Evolutionary conservation across 2,113 vertebrate species (phyloP), one percentile per base, ranked within the genome.

Genomic region (Urocolius indicus): DNA sequence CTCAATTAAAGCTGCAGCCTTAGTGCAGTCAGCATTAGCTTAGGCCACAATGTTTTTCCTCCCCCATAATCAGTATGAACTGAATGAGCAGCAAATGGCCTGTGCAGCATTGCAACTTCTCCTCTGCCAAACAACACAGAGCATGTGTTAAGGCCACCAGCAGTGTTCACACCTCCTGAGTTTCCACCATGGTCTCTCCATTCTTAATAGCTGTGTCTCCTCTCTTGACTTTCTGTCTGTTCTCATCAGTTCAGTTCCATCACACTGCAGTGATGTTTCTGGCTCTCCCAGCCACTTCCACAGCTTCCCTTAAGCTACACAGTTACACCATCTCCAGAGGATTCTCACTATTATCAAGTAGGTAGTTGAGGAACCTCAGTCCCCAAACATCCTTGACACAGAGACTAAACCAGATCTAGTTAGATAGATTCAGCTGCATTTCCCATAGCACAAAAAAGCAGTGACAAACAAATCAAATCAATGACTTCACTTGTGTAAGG

Each of bases 401-500:
- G 46, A 92, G 5, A 41, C 21, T 34, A 45, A 85, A 87, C 8
- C 3, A 27, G 13, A 85, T 17, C 46, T 66, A 57, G 58, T 61
- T 45, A 19, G 75, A 52, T 38, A 41, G 5, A 57, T 61, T 52
- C 36, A 73, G 46, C 15, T 65, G 13, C 10, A 13, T 21, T 55
- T 85, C 32, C 54, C 36, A 41, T 8, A 61, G 49, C 19, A 79
- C 5, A 65, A 82, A 89, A 89, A 73, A 76, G 11, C 11, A 73
- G 21, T 1, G 4, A 66, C 36, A 78, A 85, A 19, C 1, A 0
- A 36, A 46, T 85, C 22, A 69, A 89, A 76, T 26, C 27, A 61
- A 72, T 68, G 95, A 49, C 30, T 92, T 97, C 93, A 97, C 97
- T 94, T 92, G 46, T 82, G 61, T 5, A 63, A 93, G 67, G 55